Conservation (phyloP, 2,888 invertebrate species). For the Erebia aethiops region DNA sequence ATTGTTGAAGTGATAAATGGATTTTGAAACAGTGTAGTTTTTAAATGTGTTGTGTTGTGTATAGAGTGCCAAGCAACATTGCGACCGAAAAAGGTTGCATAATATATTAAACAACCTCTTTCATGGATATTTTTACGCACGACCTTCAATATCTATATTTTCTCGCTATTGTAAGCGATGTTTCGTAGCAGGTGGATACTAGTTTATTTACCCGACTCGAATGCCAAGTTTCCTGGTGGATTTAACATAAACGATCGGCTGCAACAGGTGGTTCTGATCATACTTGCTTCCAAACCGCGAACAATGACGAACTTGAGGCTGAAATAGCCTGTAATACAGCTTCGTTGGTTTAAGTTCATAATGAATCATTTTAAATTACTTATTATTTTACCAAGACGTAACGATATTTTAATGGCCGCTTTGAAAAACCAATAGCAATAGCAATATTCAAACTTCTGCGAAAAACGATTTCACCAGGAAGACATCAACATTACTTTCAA, state of each 20-base stretch:
- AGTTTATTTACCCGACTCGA: conserved; percentile 16
- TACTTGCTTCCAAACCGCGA: conserved; percentile 15
- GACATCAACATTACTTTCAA: background rate
- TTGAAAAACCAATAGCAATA: no score
- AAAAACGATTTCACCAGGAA: background rate
- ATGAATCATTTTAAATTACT: no score
- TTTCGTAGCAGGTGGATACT: conserved; percentile 24
- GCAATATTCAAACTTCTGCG: no score
- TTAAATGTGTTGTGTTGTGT: no score
- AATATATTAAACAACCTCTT: background rate
- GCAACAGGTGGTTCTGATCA: conserved; percentile 34
- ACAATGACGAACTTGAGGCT: conserved; percentile 16
- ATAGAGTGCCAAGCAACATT: no score
- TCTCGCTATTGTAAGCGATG: conserved; percentile 19
- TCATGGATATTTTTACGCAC: background rate
- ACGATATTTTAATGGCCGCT: no score
- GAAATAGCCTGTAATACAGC: background rate
- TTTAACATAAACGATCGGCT: conserved; percentile 30
- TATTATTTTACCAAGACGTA: no score
- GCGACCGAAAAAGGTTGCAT: no score
- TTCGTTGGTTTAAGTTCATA: background rate
- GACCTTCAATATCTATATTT: conserved; percentile 27
- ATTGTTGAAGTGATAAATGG: no score
- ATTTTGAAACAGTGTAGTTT: no score
- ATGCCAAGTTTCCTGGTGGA: conserved; percentile 31